A percentile compares a stretch with the other conserved stretches of the same genome.
Conservation (phyloP, 2,888 invertebrate genomes). For the Ypsolopha scabrella region DNA sequence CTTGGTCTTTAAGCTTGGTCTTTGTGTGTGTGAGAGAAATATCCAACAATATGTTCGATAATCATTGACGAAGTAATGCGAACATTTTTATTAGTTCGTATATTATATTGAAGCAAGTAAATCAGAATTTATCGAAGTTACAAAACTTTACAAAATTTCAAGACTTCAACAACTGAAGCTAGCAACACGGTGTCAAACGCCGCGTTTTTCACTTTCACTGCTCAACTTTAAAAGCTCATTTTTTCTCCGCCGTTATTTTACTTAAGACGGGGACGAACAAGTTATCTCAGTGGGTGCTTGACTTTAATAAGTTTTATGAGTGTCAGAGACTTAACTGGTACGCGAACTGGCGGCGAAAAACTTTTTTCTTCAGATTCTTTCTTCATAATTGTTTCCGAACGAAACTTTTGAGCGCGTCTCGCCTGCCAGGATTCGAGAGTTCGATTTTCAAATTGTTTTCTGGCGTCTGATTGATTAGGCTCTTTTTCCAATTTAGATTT, state of each 20-base stretch:
- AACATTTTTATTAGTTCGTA: too few species aligned
- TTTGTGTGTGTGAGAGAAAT: too few species aligned
- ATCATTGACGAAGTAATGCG: too few species aligned
- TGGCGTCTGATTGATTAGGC: neutral
- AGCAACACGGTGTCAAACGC: constrained; percentile 16
- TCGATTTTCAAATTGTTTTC: constrained; percentile 28
- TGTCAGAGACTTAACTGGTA: constrained; percentile 65
- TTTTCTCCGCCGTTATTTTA: constrained; percentile 66
- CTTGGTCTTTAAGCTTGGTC: too few species aligned
- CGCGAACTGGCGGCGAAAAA: constrained; percentile 60
- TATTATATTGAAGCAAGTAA: too few species aligned
- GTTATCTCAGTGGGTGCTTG: constrained; percentile 69
- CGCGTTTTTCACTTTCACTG: constrained; percentile 57
- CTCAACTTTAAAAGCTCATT: constrained; percentile 49
- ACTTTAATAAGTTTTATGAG: constrained; percentile 71
- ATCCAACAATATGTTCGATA: too few species aligned
- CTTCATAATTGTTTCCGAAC: constrained; percentile 64
- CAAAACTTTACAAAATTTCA: neutral
- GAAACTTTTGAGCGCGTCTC: constrained; percentile 1
- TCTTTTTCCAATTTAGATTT: neutral
- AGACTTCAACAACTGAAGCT: neutral
- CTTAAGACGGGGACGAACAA: constrained; percentile 61
- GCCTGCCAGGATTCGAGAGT: neutral
- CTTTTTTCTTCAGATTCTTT: constrained; percentile 27
- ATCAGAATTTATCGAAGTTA: neutral